These are phyloP conservation scores for Latrodectus geometricus DNA, from an alignment of 1,140 invertebrate species.

Conservation along the genomic window DNA sequence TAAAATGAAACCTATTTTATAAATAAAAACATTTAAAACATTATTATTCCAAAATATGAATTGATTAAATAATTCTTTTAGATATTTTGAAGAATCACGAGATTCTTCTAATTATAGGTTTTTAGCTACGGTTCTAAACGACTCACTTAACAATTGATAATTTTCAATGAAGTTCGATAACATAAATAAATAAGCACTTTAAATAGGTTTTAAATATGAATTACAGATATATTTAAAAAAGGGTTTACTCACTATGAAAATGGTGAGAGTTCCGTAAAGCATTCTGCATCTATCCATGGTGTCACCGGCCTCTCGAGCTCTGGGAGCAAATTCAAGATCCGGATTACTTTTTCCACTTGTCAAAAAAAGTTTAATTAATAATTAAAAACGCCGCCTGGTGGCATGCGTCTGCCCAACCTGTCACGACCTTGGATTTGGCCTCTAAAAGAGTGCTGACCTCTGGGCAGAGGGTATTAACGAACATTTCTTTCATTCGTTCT, in stretches of 20 bases:
- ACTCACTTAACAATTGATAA: too few relatives aligned
- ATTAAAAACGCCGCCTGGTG: constrained; percentile 49
- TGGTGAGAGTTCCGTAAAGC: background rate
- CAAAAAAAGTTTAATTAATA: constrained; percentile 7
- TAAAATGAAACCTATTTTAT: too few relatives aligned
- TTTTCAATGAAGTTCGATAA: too few relatives aligned
- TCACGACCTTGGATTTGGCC: constrained; percentile 21
- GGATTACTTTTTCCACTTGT: background rate
- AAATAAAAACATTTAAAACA: too few relatives aligned
- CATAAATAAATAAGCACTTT: too few relatives aligned
- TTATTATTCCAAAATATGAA: too few relatives aligned
- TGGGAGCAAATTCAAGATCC: background rate
- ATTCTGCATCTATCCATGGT: background rate
- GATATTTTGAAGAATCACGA: too few relatives aligned
- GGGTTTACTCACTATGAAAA: background rate
- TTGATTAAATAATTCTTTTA: too few relatives aligned
- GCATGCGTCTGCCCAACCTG: constrained; percentile 2
- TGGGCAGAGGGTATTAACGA: background rate
- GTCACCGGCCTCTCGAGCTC: background rate
- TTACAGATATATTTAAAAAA: background rate
- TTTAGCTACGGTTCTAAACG: too few relatives aligned
- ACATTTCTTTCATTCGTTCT: background rate
- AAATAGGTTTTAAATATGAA: background rate
- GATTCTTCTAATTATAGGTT: too few relatives aligned
- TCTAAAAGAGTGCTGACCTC: constrained; percentile 36